These are phyloP conservation scores for Microcebus lehilahytsara DNA, from an alignment of 2,113 vertebrate genomes.

Conservation along the genomic window DNA sequence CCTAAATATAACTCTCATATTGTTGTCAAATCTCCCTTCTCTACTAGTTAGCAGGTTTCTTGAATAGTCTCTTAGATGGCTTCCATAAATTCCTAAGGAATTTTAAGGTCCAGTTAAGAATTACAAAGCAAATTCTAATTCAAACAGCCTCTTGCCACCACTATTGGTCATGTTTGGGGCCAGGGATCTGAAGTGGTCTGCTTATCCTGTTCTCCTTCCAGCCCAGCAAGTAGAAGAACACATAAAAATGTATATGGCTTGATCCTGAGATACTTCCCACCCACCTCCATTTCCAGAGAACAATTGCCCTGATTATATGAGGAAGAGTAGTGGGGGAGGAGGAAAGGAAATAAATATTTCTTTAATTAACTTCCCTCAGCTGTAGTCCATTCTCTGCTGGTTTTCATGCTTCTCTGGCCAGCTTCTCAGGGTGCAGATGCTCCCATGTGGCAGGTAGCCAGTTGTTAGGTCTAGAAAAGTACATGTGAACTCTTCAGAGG, in stretches of 20 bases:
- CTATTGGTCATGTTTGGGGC: not conserved
- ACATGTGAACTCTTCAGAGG: not conserved
- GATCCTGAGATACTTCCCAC: not conserved
- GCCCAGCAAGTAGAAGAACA: not conserved
- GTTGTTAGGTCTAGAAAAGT: not conserved
- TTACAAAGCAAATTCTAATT: not conserved
- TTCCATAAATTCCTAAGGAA: not conserved
- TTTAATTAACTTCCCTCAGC: not conserved
- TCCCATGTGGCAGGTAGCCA: too few relatives aligned
- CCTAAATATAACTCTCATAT: not conserved
- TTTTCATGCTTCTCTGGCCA: not conserved
- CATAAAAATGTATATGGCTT: not conserved
- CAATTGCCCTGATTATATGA: not conserved
- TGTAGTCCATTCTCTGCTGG: not conserved
- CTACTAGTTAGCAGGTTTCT: not conserved
- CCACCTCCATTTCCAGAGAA: not conserved
- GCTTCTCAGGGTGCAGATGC: not conserved
- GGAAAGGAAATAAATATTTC: not conserved
- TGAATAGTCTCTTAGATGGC: not conserved
- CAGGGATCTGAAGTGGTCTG: not conserved
- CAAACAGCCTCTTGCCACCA: not conserved
- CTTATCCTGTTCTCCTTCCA: not conserved
- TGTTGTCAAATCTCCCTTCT: not conserved
- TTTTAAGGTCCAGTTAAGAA: not conserved
- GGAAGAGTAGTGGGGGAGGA: accelerated